Evolutionary conservation across 2,113 vertebrate genomes (phyloP), one percentile per base, ranked within the genome.

Genomic region (Arothron firmamentum): DNA sequence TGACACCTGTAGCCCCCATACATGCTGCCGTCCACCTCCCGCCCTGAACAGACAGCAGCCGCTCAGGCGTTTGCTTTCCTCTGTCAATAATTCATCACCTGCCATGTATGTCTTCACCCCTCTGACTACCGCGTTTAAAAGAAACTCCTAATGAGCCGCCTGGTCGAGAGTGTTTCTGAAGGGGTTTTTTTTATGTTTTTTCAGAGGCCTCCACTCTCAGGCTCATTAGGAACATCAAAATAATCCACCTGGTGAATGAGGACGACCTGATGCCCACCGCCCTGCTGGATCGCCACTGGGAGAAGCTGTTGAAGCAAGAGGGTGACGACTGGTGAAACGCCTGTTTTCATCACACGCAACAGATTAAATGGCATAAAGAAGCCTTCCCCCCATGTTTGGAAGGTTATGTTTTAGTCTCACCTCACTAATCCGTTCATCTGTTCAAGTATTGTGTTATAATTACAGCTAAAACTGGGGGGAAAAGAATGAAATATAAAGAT

Each of bases 211-310:
- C 68, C 20, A n/a, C 17, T 43, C 75, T 73, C 13, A 77, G 56
- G 5, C 55, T 15, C 51, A 77, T 93, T 23, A 88, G 91, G 79
- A 86, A 89, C 9, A 84, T 95, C 76, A 77, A 42, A 45, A 89
- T 88, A 16, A 64, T 91, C 71, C 63, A 85, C 28, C 28, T 92
- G 67, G 79, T 91, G 51, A 48, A 46, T 4, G 74, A 92, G 59
- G 90, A 92, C n/a, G 95, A 95, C 76, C 83, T 94, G 63, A 68
- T 94, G 5, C 93, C 94, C 0, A 87, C 75, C 5, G 70, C 87
- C 38, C 3, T 86, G 17, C 90, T 94, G 90, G 92, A 96, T 66
- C 64, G 73, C 31, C 70, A 92, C 55, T 98, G 95, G 95, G 85
- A 79, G 62, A 88, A 82, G 60, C 90, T 92, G 53, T 57, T 63